Percentiles rank a stretch among this genome's conserved stretches.
Evolutionary conservation across 1,140 invertebrate genomes (phyloP).

Genomic region (Ladona fulva): DNA sequence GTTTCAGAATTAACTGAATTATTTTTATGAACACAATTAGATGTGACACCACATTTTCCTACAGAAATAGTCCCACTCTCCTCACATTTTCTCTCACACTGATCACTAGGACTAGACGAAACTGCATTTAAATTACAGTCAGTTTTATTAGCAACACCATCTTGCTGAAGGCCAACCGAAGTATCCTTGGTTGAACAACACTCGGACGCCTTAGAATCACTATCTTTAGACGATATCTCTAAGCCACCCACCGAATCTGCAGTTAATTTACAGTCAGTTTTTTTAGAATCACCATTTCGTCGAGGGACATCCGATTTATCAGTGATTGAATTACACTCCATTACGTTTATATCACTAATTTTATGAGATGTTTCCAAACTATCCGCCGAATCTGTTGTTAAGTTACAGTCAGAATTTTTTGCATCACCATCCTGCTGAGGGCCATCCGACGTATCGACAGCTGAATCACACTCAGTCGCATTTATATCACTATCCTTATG

Average conservation of each 20-base stretch:
- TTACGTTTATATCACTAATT: neutral
- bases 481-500: neutral
- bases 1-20: neutral
- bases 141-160: neutral
- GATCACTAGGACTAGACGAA: neutral
- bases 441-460: neutral
- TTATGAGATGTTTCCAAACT: neutral
- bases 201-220: neutral
- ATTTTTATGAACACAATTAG: slow-evolving; percentile 7
- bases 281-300: neutral
- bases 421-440: neutral
- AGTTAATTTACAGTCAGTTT: neutral
- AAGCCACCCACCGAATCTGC: neutral
- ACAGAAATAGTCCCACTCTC: neutral
- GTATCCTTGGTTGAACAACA: neutral
- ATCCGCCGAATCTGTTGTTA: neutral
- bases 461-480: neutral
- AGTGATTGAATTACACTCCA: neutral
- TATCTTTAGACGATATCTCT: neutral
- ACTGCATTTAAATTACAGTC: neutral
- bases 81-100: neutral
- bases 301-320: neutral
- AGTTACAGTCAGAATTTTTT: neutral
- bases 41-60: neutral
- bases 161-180: neutral